These are phyloP conservation scores for Hiodon alosoides DNA, from an alignment of 2,113 vertebrate genomes.

Conservation along the genomic window DNA sequence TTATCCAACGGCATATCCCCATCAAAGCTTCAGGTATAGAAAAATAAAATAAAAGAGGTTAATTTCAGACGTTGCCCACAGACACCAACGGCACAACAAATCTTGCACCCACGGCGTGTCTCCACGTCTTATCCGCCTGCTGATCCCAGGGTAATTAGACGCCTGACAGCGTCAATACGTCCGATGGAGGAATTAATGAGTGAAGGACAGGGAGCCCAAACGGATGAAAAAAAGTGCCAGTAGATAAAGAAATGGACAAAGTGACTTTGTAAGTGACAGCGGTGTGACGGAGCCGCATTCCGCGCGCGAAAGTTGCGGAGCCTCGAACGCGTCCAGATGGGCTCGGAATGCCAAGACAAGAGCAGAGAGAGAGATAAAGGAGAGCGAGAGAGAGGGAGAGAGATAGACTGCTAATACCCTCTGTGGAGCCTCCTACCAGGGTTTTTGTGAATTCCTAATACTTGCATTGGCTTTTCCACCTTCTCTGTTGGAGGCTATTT, in stretches of 20 bases:
- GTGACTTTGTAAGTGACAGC: background rate
- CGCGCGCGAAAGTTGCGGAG: background rate
- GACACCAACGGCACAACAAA: background rate
- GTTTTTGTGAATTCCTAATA: background rate
- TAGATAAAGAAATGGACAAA: background rate
- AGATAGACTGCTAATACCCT: background rate
- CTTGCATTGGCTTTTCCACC: background rate
- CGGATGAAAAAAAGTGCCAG: background rate
- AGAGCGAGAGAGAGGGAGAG: background rate
- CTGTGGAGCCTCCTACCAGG: background rate
- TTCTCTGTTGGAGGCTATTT: background rate
- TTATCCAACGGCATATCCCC: background rate
- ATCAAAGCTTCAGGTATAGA: background rate
- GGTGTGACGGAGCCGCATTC: background rate
- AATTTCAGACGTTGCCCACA: background rate
- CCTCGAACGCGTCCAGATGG: background rate
- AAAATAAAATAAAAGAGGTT: background rate
- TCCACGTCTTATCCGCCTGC: constrained; percentile 26
- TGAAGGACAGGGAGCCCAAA: constrained; percentile 31
- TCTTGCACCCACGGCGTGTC: background rate
- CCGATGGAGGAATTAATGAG: constrained; percentile 49
- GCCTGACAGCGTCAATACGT: constrained; percentile 42
- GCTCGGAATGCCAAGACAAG: background rate
- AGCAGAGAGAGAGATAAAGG: background rate
- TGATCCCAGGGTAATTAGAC: constrained; percentile 45